Conservation (phyloP, 2,797 vertebrate genomes). For the Philypnodon macrostomus region DNA sequence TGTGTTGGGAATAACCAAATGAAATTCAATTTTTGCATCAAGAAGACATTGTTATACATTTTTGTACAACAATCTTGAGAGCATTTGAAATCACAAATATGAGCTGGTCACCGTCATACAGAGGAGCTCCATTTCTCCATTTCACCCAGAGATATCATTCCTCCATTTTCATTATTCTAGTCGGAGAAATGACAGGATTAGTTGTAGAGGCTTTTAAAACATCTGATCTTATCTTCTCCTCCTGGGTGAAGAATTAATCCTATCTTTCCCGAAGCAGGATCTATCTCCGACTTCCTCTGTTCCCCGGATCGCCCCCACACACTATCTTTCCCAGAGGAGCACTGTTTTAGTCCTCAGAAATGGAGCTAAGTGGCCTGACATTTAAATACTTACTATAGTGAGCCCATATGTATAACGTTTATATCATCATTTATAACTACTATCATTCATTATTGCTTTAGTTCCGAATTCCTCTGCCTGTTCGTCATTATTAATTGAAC, state of each 20-base stretch:
- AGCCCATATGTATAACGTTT: constrained; percentile 20
- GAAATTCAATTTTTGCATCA: no score
- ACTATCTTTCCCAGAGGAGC: constrained; percentile 38
- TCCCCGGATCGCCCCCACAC: constrained; percentile 17
- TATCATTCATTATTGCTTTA: not conserved
- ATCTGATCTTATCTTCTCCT: constrained; percentile 75
- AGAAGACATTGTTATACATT: no score
- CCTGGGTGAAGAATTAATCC: constrained; percentile 75
- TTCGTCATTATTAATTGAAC: constrained; percentile 6
- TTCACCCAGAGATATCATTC: constrained; percentile 61
- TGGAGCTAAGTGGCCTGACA: constrained; percentile 44
- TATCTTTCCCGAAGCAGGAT: constrained; percentile 42
- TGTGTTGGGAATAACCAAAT: no score
- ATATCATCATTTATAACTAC: constrained; percentile 29
- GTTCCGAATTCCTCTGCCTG: constrained; percentile 7
- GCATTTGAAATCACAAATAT: constrained; percentile 39
- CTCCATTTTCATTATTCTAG: constrained; percentile 69
- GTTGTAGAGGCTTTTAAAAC: constrained; percentile 73
- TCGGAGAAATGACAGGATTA: constrained; percentile 76
- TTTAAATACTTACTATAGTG: constrained; percentile 47
- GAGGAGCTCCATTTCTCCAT: constrained; percentile 62
- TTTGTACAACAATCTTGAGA: constrained; percentile 37
- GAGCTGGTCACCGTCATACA: constrained; percentile 45
- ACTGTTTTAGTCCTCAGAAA: constrained; percentile 41
- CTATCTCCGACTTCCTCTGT: constrained; percentile 35